These are phyloP conservation scores for Rhabdomys dilectus DNA, from an alignment of 2,113 vertebrate species.

Conservation along the genomic window DNA sequence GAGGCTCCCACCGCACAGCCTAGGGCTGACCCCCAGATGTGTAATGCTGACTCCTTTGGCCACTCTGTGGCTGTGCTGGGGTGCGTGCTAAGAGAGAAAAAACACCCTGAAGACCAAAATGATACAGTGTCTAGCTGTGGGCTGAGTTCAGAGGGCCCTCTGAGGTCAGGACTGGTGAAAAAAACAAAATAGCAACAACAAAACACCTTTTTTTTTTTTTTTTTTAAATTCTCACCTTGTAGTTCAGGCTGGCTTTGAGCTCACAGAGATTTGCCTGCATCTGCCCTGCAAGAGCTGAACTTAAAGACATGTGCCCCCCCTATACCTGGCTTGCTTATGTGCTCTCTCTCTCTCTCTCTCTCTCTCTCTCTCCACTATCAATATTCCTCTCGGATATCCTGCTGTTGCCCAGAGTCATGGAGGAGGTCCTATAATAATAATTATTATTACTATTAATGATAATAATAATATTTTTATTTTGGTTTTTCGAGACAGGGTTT, in stretches of 20 bases:
- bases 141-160: not conserved
- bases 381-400: not conserved
- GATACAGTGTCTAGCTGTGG: conserved; percentile 43
- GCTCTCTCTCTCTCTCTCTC: too few species aligned
- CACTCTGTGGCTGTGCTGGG: not conserved
- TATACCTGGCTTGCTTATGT: not conserved
- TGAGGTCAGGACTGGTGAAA: not conserved
- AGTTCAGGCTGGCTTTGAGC: not conserved
- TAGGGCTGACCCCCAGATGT: not conserved
- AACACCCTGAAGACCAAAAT: conserved; percentile 23
- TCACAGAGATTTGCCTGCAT: not conserved
- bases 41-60: not conserved
- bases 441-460: too few species aligned
- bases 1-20: not conserved
- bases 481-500: too few species aligned
- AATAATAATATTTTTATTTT: too few species aligned
- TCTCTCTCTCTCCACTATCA: too few species aligned
- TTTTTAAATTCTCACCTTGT: not conserved
- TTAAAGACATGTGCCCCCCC: not conserved
- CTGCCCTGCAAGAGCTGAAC: not conserved
- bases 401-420: not conserved
- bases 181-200: not conserved
- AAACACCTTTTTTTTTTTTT: not conserved
- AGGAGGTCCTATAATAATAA: not conserved
- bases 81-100: not conserved